Evolutionary conservation across 2,113 vertebrate species (phyloP).

Genomic region (Sapayoa aenigma): DNA sequence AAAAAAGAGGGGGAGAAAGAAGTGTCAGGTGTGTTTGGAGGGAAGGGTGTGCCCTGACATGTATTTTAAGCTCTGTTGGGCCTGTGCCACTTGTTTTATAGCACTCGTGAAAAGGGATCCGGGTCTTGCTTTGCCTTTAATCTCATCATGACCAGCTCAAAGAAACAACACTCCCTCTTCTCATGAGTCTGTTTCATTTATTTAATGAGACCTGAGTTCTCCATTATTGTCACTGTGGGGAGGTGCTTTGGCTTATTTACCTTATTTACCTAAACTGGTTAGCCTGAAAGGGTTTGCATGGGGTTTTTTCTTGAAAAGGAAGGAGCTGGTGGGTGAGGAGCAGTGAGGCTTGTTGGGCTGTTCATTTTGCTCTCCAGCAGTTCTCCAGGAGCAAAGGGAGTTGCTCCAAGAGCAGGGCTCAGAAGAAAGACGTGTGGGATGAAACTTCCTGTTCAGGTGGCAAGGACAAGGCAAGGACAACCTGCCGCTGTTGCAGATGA

Average conservation of each 20-base stretch:
- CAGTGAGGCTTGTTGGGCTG: neutral
- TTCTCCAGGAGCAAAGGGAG: neutral
- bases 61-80: slow-evolving; percentile 62
- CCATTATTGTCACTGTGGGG: neutral
- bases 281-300: neutral
- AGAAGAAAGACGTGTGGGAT: neutral
- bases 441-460: neutral
- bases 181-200: neutral
- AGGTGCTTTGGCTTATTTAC: neutral
- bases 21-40: slow-evolving; percentile 78
- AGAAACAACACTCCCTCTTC: neutral
- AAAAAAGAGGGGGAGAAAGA: neutral
- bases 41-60: slow-evolving; percentile 40
- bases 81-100: neutral
- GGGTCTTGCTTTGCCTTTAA: neutral
- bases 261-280: neutral
- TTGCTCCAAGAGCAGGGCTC: neutral
- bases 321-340: neutral
- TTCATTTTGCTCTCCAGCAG: neutral
- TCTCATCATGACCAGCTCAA: neutral
- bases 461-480: neutral
- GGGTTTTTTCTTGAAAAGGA: neutral
- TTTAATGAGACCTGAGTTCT: neutral
- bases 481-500: neutral
- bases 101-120: neutral